A percentile compares a stretch with the other conserved stretches of the same genome.
Evolutionary conservation across 2,113 vertebrate genomes (phyloP).

Genomic region (Manacus vitellinus): DNA sequence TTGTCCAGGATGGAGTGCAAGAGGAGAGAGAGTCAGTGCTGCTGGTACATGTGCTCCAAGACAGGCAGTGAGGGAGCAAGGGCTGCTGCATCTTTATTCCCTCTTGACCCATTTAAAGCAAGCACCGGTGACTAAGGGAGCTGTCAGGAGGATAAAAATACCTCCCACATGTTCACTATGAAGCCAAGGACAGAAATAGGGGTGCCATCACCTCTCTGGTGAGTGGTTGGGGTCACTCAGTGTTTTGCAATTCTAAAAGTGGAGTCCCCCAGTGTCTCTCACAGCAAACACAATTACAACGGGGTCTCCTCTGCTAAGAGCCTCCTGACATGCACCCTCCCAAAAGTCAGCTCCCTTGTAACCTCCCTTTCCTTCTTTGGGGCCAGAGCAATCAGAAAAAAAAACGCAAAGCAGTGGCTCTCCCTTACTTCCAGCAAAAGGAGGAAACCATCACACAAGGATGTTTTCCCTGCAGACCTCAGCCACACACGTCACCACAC

Average conservation of each 20-base stretch:
- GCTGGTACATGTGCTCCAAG: background rate
- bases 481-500: fast-evolving
- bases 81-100: slow-evolving; percentile 47
- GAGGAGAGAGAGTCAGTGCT: background rate
- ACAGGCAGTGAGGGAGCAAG: background rate
- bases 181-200: slow-evolving; percentile 28
- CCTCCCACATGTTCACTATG: slow-evolving; percentile 24
- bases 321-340: fast-evolving
- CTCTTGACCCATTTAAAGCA: slow-evolving; percentile 67
- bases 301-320: background rate
- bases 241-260: background rate
- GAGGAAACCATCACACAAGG: background rate
- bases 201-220: background rate
- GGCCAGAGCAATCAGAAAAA: background rate
- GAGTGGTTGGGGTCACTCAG: background rate
- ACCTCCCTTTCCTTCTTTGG: background rate
- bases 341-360: background rate
- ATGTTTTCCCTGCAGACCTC: background rate
- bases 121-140: slow-evolving; percentile 31
- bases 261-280: background rate
- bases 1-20: background rate
- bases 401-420: background rate
- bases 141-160: slow-evolving; percentile 57
- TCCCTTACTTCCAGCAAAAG: background rate
- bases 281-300: fast-evolving